Base-by-base conservation (phyloP, 2,113 vertebrate genomes). In the Rhineura floridana region DNA sequence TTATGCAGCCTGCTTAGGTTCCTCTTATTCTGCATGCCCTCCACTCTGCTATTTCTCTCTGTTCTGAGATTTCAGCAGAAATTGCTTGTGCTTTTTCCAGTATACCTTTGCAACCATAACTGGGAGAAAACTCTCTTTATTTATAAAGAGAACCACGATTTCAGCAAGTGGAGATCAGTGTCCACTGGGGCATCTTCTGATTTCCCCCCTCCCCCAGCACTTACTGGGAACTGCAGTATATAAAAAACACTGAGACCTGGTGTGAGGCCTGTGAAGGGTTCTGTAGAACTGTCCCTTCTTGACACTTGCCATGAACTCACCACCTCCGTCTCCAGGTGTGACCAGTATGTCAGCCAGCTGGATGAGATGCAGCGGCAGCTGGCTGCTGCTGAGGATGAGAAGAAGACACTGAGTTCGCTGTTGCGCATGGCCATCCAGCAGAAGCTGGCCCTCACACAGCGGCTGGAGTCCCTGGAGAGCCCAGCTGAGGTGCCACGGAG, bases 401-500 rank as follows among this genome's bases (percentile, higher is more conserved):
- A 95, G 87, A 95, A 94, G 83, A 95, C 94, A 0, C 85, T 95
- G 79, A 95, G 92, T 67, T 88, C 94, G 13, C 78, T 95, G 82
- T 85, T 95, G 12, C 87, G 94, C 52, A 93, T 94, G 90, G 94
- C 94, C 5, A 95, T 95, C 48, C 93, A 95, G 88, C 94, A 95
- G 88, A 95, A 94, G 73, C 70, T 94, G 81, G 93, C 93, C 2
- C 91, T 95, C 82, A 94, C 90, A 3, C 81, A 93, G 72, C 90
- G 91, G 17, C 72, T 94, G 55, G 93, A 92, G 82, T 78, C 65
- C 36, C 84, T 67, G 48, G 88, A 83, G 83, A 63, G 23, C 75
- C 95, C 94, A 55, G 78, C 65, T 89, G 97, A 65, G 96, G 96
- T 4, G 92, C 95, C 83, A 96, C 96, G 23, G 96, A 95, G 65